Percentiles rank a stretch among this genome's conserved stretches.
Conservation (phyloP, 2,888 invertebrate genomes). For the Drosophila paranaensis region DNA sequence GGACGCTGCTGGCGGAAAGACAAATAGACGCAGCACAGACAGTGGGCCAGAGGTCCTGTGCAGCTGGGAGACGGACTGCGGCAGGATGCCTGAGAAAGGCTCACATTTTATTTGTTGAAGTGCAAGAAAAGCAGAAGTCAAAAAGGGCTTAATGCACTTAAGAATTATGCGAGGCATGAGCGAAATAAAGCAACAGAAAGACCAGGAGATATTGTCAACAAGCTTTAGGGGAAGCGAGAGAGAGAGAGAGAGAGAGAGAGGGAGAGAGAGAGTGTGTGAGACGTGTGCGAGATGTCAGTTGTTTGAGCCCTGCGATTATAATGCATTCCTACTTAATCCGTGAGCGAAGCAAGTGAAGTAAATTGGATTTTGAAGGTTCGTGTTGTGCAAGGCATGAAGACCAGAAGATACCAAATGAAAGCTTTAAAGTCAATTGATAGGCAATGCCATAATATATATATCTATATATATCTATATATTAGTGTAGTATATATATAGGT, state of each 20-base stretch:
- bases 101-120: slow-evolving; percentile 63
- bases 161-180: slow-evolving; percentile 60
- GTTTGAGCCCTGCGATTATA: slow-evolving; percentile 15
- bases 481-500: too few relatives aligned
- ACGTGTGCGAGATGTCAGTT: slow-evolving; percentile 3
- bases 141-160: slow-evolving; percentile 69
- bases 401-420: too few relatives aligned
- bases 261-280: not conserved
- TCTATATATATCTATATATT: too few relatives aligned
- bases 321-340: slow-evolving; percentile 18
- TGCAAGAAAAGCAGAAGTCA: slow-evolving; percentile 66
- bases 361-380: slow-evolving; percentile 30
- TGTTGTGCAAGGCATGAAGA: not conserved
- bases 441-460: too few relatives aligned
- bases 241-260: not conserved
- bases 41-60: slow-evolving; percentile 13
- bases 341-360: not conserved
- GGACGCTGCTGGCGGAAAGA: slow-evolving; percentile 49
- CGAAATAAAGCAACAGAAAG: slow-evolving; percentile 28
- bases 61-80: not conserved
- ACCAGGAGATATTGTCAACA: slow-evolving; percentile 34
- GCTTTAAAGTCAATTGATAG: not conserved
- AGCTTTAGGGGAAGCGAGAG: not conserved
- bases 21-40: slow-evolving; percentile 55
- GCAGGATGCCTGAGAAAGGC: slow-evolving; percentile 42